These are phyloP conservation scores for Cydia fagiglandana DNA, from an alignment of 1,140 invertebrate genomes.

Conservation along the genomic window DNA sequence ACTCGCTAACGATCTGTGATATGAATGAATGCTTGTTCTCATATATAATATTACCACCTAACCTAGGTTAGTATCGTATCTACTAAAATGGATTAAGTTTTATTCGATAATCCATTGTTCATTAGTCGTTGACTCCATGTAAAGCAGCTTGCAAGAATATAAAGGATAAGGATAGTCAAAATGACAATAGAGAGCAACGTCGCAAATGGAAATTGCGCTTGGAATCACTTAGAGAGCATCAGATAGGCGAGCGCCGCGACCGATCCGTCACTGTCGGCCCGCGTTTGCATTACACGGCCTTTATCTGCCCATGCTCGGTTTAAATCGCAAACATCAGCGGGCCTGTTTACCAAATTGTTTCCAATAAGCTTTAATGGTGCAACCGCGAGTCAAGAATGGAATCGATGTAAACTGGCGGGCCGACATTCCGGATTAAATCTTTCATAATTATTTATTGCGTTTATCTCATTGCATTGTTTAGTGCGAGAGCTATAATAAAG, in stretches of 20 bases:
- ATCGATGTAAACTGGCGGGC: slow-evolving; percentile 51
- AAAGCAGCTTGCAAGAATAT: slow-evolving; percentile 27
- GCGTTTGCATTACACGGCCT: slow-evolving; percentile 75
- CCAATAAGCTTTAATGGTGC: slow-evolving; percentile 72
- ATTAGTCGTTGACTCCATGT: slow-evolving; percentile 3
- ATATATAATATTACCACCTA: neutral
- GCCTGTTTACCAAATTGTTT: slow-evolving; percentile 77
- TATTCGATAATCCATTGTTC: no score
- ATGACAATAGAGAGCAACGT: slow-evolving; percentile 69
- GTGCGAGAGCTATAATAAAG: slow-evolving; percentile 52
- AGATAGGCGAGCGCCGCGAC: slow-evolving; percentile 72
- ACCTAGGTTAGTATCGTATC: neutral
- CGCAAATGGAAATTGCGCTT: slow-evolving; percentile 71
- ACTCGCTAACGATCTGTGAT: slow-evolving; percentile 37
- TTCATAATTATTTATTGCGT: slow-evolving; percentile 67
- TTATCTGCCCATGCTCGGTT: slow-evolving; percentile 70
- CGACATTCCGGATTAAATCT: slow-evolving; percentile 65
- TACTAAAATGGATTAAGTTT: no score
- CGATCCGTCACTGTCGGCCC: slow-evolving; percentile 76
- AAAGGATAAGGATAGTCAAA: slow-evolving; percentile 59
- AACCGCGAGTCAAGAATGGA: slow-evolving; percentile 51
- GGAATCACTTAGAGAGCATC: slow-evolving; percentile 76
- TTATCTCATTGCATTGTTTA: slow-evolving; percentile 68
- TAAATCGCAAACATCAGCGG: slow-evolving; percentile 73
- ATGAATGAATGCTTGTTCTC: slow-evolving; percentile 23